phyloP scores from a whole-genome alignment of 2,797 vertebrate genomes.

The Phylloscopus collybita region DNA sequence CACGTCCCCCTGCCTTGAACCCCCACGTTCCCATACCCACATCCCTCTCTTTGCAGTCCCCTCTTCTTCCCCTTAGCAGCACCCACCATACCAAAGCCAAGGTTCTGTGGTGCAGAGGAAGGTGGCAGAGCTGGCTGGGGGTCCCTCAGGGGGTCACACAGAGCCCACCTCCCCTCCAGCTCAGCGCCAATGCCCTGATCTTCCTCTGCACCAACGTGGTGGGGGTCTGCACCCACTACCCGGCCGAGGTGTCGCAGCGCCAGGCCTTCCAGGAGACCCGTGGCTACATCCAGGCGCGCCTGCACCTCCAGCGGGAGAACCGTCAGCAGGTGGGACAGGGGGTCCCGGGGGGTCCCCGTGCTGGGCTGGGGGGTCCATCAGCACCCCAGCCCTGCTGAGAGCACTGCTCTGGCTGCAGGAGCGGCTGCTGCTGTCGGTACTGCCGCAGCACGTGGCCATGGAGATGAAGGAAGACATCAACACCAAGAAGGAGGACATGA shows the following conservation, averaged over 20 bases:
- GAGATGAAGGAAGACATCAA: slow-evolving; percentile 99
- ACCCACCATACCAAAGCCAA: too few species aligned
- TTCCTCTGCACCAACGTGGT: slow-evolving; percentile 95
- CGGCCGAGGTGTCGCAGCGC: slow-evolving; percentile 95
- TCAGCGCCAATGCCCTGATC: slow-evolving; percentile 90
- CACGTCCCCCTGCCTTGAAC: too few species aligned
- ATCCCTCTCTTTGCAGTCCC: neutral
- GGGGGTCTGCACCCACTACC: slow-evolving; percentile 96
- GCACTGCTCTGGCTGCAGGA: slow-evolving; percentile 77
- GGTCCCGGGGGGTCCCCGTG: fast-evolving
- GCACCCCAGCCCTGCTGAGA: fast-evolving
- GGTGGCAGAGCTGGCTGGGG: neutral
- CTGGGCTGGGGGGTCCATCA: neutral
- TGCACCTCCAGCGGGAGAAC: slow-evolving; percentile 94
- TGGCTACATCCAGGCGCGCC: slow-evolving; percentile 93
- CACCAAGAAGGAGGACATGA: slow-evolving; percentile 98
- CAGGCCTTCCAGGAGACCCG: slow-evolving; percentile 97
- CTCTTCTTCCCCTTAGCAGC: neutral
- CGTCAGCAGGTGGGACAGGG: slow-evolving; percentile 87
- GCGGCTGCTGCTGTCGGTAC: slow-evolving; percentile 93
- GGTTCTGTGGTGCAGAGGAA: neutral
- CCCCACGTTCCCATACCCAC: neutral
- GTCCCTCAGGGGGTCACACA: fast-evolving
- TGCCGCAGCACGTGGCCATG: slow-evolving; percentile 98
- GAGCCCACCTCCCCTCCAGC: slow-evolving; percentile 70